Evolutionary conservation across 1,140 invertebrate species (phyloP).

Genomic region (Bathynomus jamesi): DNA sequence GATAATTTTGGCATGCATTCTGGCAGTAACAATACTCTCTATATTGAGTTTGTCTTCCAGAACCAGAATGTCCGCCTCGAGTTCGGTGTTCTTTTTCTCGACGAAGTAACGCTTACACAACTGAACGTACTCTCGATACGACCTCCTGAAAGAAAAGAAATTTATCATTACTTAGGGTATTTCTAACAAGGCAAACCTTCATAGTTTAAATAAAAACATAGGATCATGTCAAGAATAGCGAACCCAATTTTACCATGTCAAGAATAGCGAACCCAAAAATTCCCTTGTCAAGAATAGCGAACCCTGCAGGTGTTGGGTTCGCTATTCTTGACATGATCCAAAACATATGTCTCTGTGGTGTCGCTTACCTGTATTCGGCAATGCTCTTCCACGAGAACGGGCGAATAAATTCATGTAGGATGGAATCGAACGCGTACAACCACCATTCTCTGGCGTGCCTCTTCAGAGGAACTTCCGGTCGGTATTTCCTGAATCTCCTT

Average conservation of each 20-base stretch:
- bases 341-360: slow-evolving; percentile 20
- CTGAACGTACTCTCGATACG: slow-evolving; percentile 62
- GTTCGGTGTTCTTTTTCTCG: slow-evolving; percentile 61
- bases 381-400: slow-evolving; percentile 67
- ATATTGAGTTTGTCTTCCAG: slow-evolving; percentile 66
- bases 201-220: neutral
- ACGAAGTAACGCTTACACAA: slow-evolving; percentile 62
- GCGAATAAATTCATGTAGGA: slow-evolving; percentile 60
- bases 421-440: slow-evolving; percentile 64
- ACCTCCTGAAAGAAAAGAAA: slow-evolving; percentile 46
- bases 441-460: slow-evolving; percentile 57
- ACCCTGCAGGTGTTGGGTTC: too few species aligned
- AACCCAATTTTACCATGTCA: too few species aligned
- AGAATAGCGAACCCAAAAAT: too few species aligned
- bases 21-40: slow-evolving; percentile 65
- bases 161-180: neutral
- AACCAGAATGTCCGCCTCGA: slow-evolving; percentile 63
- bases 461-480: slow-evolving; percentile 44
- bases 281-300: too few species aligned
- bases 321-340: too few species aligned
- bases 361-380: slow-evolving; percentile 52
- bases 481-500: slow-evolving; percentile 52
- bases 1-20: slow-evolving; percentile 67
- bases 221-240: too few species aligned
- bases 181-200: neutral